Conservation (phyloP, 2,797 vertebrate species). For the Aldrovandia affinis region DNA sequence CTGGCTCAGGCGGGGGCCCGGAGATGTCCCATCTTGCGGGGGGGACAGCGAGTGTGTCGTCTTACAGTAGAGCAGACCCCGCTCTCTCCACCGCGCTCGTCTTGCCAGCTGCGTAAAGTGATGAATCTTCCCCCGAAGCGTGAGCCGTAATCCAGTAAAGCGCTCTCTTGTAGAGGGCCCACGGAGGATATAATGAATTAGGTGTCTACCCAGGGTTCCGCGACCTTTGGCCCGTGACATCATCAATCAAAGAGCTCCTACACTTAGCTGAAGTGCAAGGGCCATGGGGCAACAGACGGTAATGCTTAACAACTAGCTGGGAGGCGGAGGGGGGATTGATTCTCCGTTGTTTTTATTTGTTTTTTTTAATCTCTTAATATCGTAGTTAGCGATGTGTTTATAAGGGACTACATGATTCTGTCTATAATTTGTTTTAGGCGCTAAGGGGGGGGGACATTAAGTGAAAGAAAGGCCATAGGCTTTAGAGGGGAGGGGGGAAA, state of each 20-base stretch:
- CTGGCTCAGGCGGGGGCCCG: too few relatives aligned
- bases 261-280: slow-evolving; percentile 80
- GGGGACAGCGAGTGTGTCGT: neutral
- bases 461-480: slow-evolving; percentile 57
- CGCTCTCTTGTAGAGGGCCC: slow-evolving; percentile 83
- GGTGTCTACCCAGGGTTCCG: slow-evolving; percentile 89
- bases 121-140: slow-evolving; percentile 86
- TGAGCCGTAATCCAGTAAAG: slow-evolving; percentile 82
- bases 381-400: slow-evolving; percentile 70
- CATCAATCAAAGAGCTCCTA: slow-evolving; percentile 91
- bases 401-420: slow-evolving; percentile 68
- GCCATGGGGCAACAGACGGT: slow-evolving; percentile 68
- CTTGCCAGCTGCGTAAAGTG: slow-evolving; percentile 70
- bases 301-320: slow-evolving; percentile 71
- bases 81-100: slow-evolving; percentile 43
- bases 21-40: too few relatives aligned
- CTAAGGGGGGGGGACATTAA: slow-evolving; percentile 60
- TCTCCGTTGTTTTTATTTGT: slow-evolving; percentile 80
- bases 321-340: slow-evolving; percentile 56
- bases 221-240: slow-evolving; percentile 87
- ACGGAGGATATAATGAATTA: slow-evolving; percentile 97
- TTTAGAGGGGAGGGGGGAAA: neutral
- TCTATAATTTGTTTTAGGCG: slow-evolving; percentile 76
- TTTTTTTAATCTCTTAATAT: slow-evolving; percentile 71
- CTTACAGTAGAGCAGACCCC: neutral